These are phyloP conservation scores for Uropetala carovei DNA, from an alignment of 2,888 invertebrate genomes.

Conservation along the genomic window DNA sequence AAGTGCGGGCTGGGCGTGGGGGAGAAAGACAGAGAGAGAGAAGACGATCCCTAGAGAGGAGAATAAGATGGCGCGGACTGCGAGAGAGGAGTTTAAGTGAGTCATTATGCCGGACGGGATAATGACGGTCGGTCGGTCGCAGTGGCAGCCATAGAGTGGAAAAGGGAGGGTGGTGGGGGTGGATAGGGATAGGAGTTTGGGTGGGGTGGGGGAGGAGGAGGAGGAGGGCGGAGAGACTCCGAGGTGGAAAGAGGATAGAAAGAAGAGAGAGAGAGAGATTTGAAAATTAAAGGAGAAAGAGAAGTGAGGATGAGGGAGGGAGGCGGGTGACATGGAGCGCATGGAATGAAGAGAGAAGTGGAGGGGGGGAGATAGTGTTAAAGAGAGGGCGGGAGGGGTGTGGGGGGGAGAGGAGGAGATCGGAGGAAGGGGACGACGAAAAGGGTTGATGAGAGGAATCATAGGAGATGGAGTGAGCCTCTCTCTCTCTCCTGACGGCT, in stretches of 20 bases:
- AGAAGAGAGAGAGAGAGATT: background rate
- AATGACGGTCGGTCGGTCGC: constrained; percentile 49
- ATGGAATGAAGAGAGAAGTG: background rate
- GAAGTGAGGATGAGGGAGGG: background rate
- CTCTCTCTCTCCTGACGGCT: constrained; percentile 4
- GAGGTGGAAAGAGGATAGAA: background rate
- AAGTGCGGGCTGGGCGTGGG: too few species aligned
- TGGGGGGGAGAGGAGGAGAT: background rate
- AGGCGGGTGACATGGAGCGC: background rate
- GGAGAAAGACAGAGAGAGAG: background rate
- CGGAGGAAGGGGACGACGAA: background rate
- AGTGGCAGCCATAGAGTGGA: background rate
- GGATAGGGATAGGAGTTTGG: background rate
- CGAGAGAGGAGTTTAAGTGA: constrained; percentile 55
- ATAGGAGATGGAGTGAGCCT: background rate
- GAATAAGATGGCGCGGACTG: constrained; percentile 49
- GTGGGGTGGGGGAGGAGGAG: too few species aligned
- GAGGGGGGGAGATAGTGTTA: background rate
- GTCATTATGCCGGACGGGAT: constrained; percentile 62
- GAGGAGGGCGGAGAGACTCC: background rate
- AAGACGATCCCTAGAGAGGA: background rate
- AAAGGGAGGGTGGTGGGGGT: background rate
- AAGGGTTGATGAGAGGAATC: constrained; percentile 40
- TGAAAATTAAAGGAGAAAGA: constrained; percentile 27
- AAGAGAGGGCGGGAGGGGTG: background rate